These are phyloP conservation scores for Agrochola lychnidis DNA, from an alignment of 2,888 invertebrate species.

Conservation along the genomic window DNA sequence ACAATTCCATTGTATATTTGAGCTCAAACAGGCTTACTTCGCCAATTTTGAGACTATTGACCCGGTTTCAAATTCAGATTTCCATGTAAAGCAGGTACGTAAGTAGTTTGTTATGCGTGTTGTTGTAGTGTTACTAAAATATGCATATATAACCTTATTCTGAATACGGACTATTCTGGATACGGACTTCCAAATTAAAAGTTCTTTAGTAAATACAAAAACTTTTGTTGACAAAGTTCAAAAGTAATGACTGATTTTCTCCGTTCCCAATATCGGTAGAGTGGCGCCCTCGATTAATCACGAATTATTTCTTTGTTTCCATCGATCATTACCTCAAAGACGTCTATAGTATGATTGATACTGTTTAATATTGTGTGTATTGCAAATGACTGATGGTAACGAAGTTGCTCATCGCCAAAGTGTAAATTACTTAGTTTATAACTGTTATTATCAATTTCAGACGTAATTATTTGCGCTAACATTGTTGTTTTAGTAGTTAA, in stretches of 20 bases:
- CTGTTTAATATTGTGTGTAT: conserved; percentile 57
- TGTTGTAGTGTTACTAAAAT: conserved; percentile 36
- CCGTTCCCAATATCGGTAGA: conserved; percentile 35
- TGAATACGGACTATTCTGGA: background rate
- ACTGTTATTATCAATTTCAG: conserved; percentile 21
- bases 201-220: conserved; percentile 20
- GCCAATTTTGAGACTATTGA: conserved; percentile 66
- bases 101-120: conserved; percentile 45
- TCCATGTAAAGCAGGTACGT: conserved; percentile 59
- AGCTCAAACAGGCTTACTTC: conserved; percentile 60
- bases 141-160: background rate
- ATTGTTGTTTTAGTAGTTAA: conserved; percentile 7
- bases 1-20: conserved; percentile 61
- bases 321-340: conserved; percentile 64
- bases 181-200: conserved; percentile 5
- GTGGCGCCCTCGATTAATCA: conserved; percentile 56
- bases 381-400: conserved; percentile 44
- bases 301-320: conserved; percentile 59
- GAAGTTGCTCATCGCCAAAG: conserved; percentile 29
- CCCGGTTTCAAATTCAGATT: conserved; percentile 64
- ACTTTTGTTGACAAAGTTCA: conserved; percentile 24
- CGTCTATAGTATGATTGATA: conserved; percentile 62
- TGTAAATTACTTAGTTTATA: conserved; percentile 26
- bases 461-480: conserved; percentile 3
- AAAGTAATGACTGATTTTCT: conserved; percentile 30